A percentile compares a stretch with the other conserved stretches of the same genome.
These are phyloP conservation scores for Stenolophus ochropezus DNA, from an alignment of 2,888 invertebrate genomes.

Conservation along the genomic window DNA sequence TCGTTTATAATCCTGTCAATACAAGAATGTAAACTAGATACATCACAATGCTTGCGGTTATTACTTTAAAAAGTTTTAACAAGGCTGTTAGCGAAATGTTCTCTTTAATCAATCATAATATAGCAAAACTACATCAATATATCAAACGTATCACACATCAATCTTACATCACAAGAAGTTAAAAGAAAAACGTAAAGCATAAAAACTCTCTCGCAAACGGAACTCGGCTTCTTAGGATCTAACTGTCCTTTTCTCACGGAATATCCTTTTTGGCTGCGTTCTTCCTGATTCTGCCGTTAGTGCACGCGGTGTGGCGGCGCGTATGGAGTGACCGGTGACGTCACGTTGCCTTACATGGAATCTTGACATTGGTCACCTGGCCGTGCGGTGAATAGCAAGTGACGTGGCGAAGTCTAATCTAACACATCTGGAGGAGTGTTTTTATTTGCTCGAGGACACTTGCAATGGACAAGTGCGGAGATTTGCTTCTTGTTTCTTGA, in stretches of 20 bases:
- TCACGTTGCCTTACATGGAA: slow-evolving; percentile 48
- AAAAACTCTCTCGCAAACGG: background rate
- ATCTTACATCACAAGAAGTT: slow-evolving; percentile 3
- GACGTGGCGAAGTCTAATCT: background rate
- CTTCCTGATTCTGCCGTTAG: slow-evolving; percentile 33
- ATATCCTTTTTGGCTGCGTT: slow-evolving; percentile 32
- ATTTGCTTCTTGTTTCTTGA: background rate
- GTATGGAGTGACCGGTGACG: slow-evolving; percentile 31
- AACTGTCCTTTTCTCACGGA: slow-evolving; percentile 20
- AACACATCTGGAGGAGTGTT: slow-evolving; percentile 28
- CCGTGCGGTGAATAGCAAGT: slow-evolving; percentile 27
- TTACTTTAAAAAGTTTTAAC: background rate
- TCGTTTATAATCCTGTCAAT: background rate
- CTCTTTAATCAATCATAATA: background rate
- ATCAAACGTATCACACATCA: slow-evolving; percentile 3
- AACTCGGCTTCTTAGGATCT: slow-evolving; percentile 26
- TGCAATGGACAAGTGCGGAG: background rate
- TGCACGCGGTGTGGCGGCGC: background rate
- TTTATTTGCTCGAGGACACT: slow-evolving; percentile 1
- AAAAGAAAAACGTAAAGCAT: background rate
- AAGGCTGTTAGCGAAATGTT: background rate
- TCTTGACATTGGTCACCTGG: slow-evolving; percentile 52
- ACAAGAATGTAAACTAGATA: background rate
- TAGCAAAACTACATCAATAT: background rate
- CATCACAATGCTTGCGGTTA: background rate